These are phyloP conservation scores for Phycodurus eques DNA, from an alignment of 2,113 vertebrate genomes.

Conservation along the genomic window DNA sequence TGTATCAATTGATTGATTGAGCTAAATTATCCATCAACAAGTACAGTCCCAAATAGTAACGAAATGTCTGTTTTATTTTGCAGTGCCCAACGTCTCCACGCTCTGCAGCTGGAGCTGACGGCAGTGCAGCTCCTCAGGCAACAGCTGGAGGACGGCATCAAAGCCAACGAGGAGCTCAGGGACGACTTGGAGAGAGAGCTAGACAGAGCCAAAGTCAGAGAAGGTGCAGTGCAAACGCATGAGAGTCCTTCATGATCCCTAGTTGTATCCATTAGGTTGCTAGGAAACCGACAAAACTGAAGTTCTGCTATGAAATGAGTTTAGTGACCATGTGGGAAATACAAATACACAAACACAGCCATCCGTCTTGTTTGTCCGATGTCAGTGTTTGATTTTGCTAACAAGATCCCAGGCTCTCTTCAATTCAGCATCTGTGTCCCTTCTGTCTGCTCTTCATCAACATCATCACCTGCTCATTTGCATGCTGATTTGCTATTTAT, in stretches of 20 bases:
- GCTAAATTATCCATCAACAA: background rate
- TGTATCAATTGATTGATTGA: background rate
- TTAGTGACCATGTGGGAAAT: background rate
- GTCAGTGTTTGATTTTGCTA: constrained; percentile 22
- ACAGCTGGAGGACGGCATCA: constrained; percentile 83
- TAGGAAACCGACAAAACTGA: background rate
- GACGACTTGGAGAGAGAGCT: constrained; percentile 83
- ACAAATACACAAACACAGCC: constrained; percentile 2
- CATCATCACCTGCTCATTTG: constrained; percentile 48
- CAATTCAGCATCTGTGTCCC: constrained; percentile 23
- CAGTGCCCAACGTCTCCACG: constrained; percentile 74
- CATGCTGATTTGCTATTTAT: constrained; percentile 25
- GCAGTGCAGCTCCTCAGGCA: constrained; percentile 79
- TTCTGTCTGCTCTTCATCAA: constrained; percentile 21
- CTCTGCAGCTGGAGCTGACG: constrained; percentile 81
- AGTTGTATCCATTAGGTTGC: background rate
- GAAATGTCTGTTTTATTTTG: constrained; percentile 2
- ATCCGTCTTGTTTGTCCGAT: constrained; percentile 24
- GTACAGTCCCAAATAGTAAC: background rate
- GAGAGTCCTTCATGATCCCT: constrained; percentile 3
- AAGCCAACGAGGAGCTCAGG: constrained; percentile 78
- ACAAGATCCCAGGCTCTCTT: constrained; percentile 14
- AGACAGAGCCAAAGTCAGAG: constrained; percentile 72
- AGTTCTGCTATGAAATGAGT: background rate
- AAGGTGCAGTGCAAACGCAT: constrained; percentile 75